A percentile compares a stretch with the other conserved stretches of the same genome.
phyloP scores from a whole-genome alignment of 1,140 invertebrate species.

The Mya arenaria region DNA sequence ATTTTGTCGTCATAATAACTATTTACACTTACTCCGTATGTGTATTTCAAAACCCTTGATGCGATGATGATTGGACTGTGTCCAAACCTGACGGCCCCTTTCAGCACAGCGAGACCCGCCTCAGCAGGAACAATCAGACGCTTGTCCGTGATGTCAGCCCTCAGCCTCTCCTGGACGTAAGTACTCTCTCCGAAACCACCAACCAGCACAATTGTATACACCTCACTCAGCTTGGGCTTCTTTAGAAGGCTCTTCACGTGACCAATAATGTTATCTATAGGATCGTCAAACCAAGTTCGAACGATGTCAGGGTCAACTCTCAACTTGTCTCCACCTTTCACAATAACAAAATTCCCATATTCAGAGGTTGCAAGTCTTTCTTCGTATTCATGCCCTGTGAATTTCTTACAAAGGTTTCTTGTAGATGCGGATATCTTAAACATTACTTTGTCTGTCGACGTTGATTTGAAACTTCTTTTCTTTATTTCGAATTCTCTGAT shows the following conservation, averaged over 20 bases:
- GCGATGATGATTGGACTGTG: not conserved
- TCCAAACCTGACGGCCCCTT: not conserved
- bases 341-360: too few relatives aligned
- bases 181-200: not conserved
- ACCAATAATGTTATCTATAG: not conserved
- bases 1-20: not conserved
- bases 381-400: too few relatives aligned
- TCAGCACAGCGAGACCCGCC: not conserved
- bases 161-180: not conserved
- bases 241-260: not conserved
- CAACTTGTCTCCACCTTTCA: too few relatives aligned
- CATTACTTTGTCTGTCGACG: too few relatives aligned
- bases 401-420: too few relatives aligned
- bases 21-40: not conserved
- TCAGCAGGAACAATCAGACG: not conserved
- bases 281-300: not conserved
- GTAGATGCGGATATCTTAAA: too few relatives aligned
- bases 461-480: too few relatives aligned
- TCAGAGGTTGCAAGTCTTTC: too few relatives aligned
- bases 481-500: too few relatives aligned
- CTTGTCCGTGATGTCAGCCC: not conserved
- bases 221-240: not conserved
- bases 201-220: not conserved
- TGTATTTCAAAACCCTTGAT: not conserved
- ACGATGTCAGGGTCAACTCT: not conserved